A percentile compares a stretch with the other conserved stretches of the same genome.
These are phyloP conservation scores for Acleris literana DNA, from an alignment of 2,888 invertebrate species.

Conservation along the genomic window DNA sequence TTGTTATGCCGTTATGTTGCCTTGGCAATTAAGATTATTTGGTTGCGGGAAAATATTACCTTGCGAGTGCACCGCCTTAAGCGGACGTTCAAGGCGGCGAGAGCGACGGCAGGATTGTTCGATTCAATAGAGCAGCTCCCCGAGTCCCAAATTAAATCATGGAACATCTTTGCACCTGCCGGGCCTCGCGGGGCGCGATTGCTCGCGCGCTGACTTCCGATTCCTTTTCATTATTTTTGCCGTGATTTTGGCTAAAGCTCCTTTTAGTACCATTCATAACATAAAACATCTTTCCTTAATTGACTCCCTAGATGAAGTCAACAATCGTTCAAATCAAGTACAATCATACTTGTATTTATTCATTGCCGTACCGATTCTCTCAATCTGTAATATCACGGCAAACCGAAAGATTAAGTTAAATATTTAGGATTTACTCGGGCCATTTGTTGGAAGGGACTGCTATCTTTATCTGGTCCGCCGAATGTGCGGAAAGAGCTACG, in stretches of 20 bases:
- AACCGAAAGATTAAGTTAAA: constrained; percentile 67
- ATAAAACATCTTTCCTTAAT: background rate
- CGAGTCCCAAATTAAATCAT: constrained; percentile 83
- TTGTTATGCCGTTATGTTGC: background rate
- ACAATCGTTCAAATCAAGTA: background rate
- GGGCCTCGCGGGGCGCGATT: constrained; percentile 60
- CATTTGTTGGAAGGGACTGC: constrained; percentile 71
- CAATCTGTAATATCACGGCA: constrained; percentile 41
- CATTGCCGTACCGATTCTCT: constrained; percentile 6
- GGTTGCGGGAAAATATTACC: no score
- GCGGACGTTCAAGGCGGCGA: constrained; percentile 56
- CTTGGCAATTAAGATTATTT: no score
- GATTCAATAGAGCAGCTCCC: constrained; percentile 79
- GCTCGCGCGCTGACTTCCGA: constrained; percentile 63
- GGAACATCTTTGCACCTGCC: constrained; percentile 80
- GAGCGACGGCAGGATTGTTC: constrained; percentile 73
- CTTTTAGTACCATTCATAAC: constrained; percentile 33
- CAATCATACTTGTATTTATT: background rate
- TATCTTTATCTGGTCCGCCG: constrained; percentile 77
- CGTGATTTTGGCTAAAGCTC: constrained; percentile 51
- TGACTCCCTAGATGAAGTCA: no score
- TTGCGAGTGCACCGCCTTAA: constrained; percentile 47
- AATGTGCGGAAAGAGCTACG: constrained; percentile 74
- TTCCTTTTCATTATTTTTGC: constrained; percentile 67
- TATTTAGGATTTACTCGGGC: constrained; percentile 75